Evolutionary conservation across 2,888 invertebrate genomes (phyloP).

Genomic region (Yponomeuta evonymella): DNA sequence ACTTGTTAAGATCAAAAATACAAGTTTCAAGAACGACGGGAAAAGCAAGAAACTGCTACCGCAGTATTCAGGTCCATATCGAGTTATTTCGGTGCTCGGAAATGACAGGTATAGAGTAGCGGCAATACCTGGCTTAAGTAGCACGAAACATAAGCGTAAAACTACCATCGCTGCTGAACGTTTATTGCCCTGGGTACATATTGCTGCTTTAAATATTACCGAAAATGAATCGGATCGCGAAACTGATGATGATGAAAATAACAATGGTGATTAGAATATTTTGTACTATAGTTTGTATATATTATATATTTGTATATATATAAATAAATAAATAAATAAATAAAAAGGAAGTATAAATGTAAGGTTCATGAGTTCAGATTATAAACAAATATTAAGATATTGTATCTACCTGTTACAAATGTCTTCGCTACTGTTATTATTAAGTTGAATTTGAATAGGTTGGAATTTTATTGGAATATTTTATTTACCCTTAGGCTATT

Average conservation of each 20-base stretch:
- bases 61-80: background rate
- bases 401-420: too few species aligned
- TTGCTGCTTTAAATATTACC: constrained; percentile 6
- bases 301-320: too few species aligned
- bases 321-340: too few species aligned
- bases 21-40: constrained; percentile 1
- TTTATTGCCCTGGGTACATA: constrained; percentile 14
- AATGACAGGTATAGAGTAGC: constrained; percentile 1
- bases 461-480: too few species aligned
- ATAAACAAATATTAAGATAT: background rate
- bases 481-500: too few species aligned
- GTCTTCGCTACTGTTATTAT: too few species aligned
- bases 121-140: constrained; percentile 14
- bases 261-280: too few species aligned
- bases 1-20: background rate
- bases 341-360: too few species aligned
- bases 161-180: constrained; percentile 15
- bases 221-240: too few species aligned
- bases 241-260: too few species aligned
- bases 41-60: background rate
- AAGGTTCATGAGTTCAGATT: background rate
- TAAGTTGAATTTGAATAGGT: too few species aligned
- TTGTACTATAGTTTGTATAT: too few species aligned
- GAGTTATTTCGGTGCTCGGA: background rate
- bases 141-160: constrained; percentile 9